Evolutionary conservation across 2,888 invertebrate species (phyloP), one percentile per base, ranked within the genome.

Genomic region (Crematogaster levior): DNA sequence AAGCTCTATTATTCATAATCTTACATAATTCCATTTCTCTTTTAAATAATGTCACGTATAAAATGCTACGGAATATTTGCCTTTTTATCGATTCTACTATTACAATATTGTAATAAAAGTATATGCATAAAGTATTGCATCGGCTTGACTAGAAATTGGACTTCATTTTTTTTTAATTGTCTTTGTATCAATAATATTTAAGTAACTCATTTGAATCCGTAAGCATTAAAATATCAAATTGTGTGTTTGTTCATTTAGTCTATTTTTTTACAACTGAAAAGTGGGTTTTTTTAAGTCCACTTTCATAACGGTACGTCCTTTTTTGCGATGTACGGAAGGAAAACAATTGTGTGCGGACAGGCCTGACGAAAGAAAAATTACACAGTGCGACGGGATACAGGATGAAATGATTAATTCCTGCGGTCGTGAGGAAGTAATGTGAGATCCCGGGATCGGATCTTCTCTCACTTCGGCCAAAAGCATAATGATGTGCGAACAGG

Each of bases 371-470:
- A 79, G 72, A 77, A 75, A 75, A 77, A 80, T 80, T 77, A 80
- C 60, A 61, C 77, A 30, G 48, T 10, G n/a, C 60, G 77, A 40
- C 40, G 43, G 34, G 37, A 60, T 37, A 60, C 77, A 86, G 87
- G 87, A 85, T 83, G 87, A 88, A 86, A 86, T 84, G 89, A 89
- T 89, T 89, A 89, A 89, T 90, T 89, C 86, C 73, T 89, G 90
- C 82, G 89, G 90, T 90, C 51, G 65, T 37, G 80, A 63, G 61
- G 56, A 63, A 46, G 90, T 90, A 89, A 89, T 84, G 79, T 82
- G 89, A 87, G 83, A 89, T 73, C 82, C 66, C 21, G 56, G 65
- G 80, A 48, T 75, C 63, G 81, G 72, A 79, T 70, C 72, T 9
- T 56, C 30, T 56, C 72, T 56, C 21, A 72, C 53, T 24, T 56